These are phyloP conservation scores for Drosophila borborema DNA, from an alignment of 2,888 invertebrate genomes.

Conservation along the genomic window DNA sequence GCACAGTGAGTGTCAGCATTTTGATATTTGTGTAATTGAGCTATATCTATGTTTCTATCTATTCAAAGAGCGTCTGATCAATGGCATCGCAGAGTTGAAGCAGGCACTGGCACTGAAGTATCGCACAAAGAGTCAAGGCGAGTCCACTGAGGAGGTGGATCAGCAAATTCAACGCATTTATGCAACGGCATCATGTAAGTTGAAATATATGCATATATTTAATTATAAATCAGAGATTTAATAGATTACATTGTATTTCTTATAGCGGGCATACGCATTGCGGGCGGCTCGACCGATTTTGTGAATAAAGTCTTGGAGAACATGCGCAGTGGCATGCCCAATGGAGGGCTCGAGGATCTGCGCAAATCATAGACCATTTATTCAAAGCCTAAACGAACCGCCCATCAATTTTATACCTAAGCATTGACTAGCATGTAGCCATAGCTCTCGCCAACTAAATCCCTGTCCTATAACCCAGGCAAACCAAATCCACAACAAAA, in stretches of 20 bases:
- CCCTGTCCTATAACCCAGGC: conserved; percentile 14
- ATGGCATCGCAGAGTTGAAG: conserved; percentile 91
- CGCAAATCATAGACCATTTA: conserved; percentile 83
- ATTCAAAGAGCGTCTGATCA: conserved; percentile 89
- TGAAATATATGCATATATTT: background rate
- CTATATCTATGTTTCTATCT: background rate
- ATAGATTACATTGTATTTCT: background rate
- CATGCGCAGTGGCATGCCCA: conserved; percentile 91
- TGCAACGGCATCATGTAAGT: conserved; percentile 79
- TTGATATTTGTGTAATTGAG: background rate
- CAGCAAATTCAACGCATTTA: conserved; percentile 89
- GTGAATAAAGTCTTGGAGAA: conserved; percentile 96
- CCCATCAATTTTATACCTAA: conserved; percentile 70
- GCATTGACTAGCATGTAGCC: conserved; percentile 38
- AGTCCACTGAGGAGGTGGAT: conserved; percentile 87
- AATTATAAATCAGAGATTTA: background rate
- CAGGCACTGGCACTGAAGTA: conserved; percentile 89
- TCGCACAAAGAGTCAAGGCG: conserved; percentile 82
- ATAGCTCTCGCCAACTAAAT: conserved; percentile 19
- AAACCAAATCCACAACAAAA: conserved; percentile 7
- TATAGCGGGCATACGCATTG: conserved; percentile 91
- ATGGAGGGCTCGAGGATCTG: conserved; percentile 92
- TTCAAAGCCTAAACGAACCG: conserved; percentile 58
- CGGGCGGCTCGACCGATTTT: conserved; percentile 96
- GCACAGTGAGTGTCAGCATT: conserved; percentile 91